phyloP scores from a whole-genome alignment of 2,113 vertebrate species.

The Oncorhynchus clarkii region DNA sequence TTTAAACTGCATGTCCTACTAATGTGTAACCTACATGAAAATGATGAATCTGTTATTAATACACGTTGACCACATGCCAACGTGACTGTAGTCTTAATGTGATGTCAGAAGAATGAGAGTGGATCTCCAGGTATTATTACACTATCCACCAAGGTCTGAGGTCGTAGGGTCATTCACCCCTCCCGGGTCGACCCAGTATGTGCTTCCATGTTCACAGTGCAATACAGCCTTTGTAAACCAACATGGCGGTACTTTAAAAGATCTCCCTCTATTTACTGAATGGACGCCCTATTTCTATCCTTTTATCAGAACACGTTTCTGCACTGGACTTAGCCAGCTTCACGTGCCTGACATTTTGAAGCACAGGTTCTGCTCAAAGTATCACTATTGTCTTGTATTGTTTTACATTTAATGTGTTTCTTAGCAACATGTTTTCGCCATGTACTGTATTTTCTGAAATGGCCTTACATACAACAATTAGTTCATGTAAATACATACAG shows the following conservation, averaged over 20 bases:
- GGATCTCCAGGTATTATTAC: not conserved
- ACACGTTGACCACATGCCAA: not conserved
- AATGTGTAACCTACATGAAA: not conserved
- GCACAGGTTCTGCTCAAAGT: slow-evolving; percentile 27
- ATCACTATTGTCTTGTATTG: not conserved
- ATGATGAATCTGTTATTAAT: not conserved
- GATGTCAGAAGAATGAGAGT: not conserved
- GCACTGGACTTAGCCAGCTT: not conserved
- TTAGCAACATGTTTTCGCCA: slow-evolving; percentile 17
- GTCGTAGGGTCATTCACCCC: not conserved
- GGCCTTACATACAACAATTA: slow-evolving; percentile 21
- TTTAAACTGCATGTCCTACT: not conserved
- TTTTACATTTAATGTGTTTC: not conserved
- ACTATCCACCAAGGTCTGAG: not conserved
- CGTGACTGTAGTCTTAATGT: not conserved
- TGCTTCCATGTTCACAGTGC: not conserved
- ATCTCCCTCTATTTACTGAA: not conserved
- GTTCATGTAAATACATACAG: slow-evolving; percentile 44
- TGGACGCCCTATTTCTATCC: not conserved
- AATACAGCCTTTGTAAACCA: not conserved
- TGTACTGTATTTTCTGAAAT: slow-evolving; percentile 29
- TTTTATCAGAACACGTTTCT: not conserved
- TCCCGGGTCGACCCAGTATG: not conserved
- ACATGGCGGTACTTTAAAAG: not conserved
- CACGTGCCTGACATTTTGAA: slow-evolving; percentile 24